Base-by-base conservation (phyloP, 2,797 vertebrate species). In the Notamacropus eugenii region DNA sequence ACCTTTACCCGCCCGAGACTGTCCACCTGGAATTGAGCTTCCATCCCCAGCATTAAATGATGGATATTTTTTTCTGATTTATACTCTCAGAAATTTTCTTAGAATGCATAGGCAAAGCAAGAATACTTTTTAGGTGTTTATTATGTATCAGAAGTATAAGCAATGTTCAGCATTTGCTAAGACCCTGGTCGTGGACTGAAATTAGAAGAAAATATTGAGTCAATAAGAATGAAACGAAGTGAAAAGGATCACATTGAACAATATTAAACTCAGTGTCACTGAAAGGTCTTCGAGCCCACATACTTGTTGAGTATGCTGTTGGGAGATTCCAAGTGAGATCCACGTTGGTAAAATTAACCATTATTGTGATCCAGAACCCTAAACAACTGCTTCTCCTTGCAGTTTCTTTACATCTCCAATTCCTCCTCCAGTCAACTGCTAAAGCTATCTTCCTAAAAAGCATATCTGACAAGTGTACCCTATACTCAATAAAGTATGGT, bases 401-500 rank as follows among this genome's bases (percentile, higher is more conserved):
- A 59, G 29, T n/a, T 14, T 22, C 34, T n/a, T 19, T 16, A 5
- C 34, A 74, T 14, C 5, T 74, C 14, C 34, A 74, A 19, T 40
- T 11, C 34, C n/a, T 74, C 27, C 5, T 74, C 13, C 4, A 40
- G 0, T 40, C 5, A 6, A n/a, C 5, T 22, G 1, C 0, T 19
- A 6, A 40, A n/a, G n/a, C 19, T 1, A 40, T 40, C 34, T 74
- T 40, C 62, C 14, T 40, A 74, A 74, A 40, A 3, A 31, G 34
- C 1, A 40, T 1, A 10, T 74, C 34, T 40, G 62, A 16, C 14
- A 5, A 74, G 5, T 74, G 4, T 14, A 40, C 14, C 1, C 62
- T 40, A 22, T 16, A 40, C 0, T 62, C 31, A 58, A 28, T 59
- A 59, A 29, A 31, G 29, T 59, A 31, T 6, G 5, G 8, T 59